phyloP scores from a whole-genome alignment of 2,797 vertebrate genomes.

The Anniella stebbinsi region DNA sequence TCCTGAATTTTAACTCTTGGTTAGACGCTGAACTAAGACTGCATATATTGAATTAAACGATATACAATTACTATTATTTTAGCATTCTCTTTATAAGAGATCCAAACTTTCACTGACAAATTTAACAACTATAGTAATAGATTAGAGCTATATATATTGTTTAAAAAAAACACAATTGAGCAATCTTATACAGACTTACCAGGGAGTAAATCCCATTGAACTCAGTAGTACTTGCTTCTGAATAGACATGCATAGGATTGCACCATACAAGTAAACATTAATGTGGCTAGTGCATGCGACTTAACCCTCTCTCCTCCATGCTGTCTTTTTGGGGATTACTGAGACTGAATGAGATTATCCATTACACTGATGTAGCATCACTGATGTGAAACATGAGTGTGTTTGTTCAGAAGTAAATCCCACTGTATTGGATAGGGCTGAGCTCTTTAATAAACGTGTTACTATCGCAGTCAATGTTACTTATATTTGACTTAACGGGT shows the following conservation, averaged over 20 bases:
- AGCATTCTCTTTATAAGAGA: background rate
- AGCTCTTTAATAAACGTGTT: background rate
- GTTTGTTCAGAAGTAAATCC: background rate
- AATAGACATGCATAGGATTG: background rate
- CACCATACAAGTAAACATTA: background rate
- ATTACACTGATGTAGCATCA: no score
- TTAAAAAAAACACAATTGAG: background rate
- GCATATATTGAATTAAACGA: background rate
- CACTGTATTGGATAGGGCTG: background rate
- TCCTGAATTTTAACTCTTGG: background rate
- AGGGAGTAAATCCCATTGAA: background rate
- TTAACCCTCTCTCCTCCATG: no score
- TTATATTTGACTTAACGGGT: background rate
- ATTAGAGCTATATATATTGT: no score
- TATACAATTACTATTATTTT: no score
- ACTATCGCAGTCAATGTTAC: background rate
- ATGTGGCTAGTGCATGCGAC: no score
- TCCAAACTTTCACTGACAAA: background rate
- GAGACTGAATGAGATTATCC: background rate
- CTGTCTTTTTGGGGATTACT: background rate
- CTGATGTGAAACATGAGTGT: background rate
- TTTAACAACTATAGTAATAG: background rate
- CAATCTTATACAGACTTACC: background rate
- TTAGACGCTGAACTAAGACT: background rate
- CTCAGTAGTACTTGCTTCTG: background rate